phyloP scores from a whole-genome alignment of 1,140 invertebrate genomes.

The Lamellibrachia luymesi region DNA sequence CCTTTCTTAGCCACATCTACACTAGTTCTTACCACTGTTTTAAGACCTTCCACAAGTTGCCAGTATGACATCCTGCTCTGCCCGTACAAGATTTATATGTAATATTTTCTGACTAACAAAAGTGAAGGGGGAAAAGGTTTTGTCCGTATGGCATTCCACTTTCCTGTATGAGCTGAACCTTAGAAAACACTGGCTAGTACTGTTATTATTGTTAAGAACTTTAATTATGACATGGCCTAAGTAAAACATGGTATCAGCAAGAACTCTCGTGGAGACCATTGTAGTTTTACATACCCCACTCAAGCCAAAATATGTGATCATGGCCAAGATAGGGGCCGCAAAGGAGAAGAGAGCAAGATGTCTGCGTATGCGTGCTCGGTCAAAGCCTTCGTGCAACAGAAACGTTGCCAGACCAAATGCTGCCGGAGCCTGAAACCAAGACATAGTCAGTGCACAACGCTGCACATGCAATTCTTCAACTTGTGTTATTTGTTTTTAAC shows the following conservation, averaged over 20 bases:
- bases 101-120: too few relatives aligned
- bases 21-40: too few relatives aligned
- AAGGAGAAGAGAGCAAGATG: constrained; percentile 93
- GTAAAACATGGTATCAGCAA: not conserved
- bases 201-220: too few relatives aligned
- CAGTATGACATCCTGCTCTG: too few relatives aligned
- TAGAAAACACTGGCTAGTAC: too few relatives aligned
- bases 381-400: constrained; percentile 90
- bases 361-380: constrained; percentile 79
- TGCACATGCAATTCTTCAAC: not conserved
- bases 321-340: constrained; percentile 83
- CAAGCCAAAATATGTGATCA: constrained; percentile 91
- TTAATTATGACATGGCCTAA: too few relatives aligned
- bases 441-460: not conserved
- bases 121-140: too few relatives aligned
- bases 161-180: too few relatives aligned
- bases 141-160: too few relatives aligned
- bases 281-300: constrained; percentile 66
- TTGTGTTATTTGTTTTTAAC: not conserved
- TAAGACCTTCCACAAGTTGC: too few relatives aligned
- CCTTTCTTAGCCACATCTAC: too few relatives aligned
- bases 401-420: constrained; percentile 98
- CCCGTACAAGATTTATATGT: too few relatives aligned
- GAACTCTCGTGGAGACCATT: not conserved
- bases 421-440: constrained; percentile 77